A percentile compares a stretch with the other conserved stretches of the same genome.
phyloP scores from a whole-genome alignment of 2,113 vertebrate genomes.

The Fulica atra region DNA sequence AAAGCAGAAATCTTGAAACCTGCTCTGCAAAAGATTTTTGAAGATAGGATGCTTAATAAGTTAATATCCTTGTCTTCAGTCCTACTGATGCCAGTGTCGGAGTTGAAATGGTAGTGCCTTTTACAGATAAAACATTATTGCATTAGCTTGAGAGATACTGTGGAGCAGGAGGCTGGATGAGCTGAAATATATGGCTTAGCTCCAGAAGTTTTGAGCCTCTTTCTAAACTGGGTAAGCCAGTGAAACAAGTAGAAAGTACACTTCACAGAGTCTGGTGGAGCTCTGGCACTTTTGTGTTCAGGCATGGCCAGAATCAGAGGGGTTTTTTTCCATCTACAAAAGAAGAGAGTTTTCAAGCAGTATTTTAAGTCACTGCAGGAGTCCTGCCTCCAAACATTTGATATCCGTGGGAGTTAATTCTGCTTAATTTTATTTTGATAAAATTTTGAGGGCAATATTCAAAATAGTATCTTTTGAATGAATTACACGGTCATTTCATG shows the following conservation, averaged over 20 bases:
- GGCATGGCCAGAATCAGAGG: not conserved
- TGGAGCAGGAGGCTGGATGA: not conserved
- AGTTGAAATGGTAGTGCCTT: not conserved
- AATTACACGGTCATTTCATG: not conserved
- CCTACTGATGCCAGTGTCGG: accelerated
- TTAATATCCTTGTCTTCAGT: not conserved
- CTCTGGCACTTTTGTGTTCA: not conserved
- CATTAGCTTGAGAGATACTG: not conserved
- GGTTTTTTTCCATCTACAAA: not conserved
- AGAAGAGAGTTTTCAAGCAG: not conserved
- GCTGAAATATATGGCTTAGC: not conserved
- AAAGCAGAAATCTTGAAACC: not conserved
- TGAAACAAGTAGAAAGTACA: not conserved
- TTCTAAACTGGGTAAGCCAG: not conserved
- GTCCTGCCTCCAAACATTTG: not conserved
- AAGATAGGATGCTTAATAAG: not conserved
- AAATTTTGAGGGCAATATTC: not conserved
- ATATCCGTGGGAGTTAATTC: not conserved
- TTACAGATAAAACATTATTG: not conserved
- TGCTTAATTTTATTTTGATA: not conserved
- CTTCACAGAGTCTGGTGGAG: not conserved
- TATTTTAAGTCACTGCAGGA: not conserved
- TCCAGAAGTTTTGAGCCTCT: not conserved
- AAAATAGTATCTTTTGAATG: not conserved
- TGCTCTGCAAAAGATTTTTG: not conserved